Percentiles rank a stretch among this genome's conserved stretches.
phyloP scores from a whole-genome alignment of 2,888 invertebrate genomes.

The Mylabris sibirica region DNA sequence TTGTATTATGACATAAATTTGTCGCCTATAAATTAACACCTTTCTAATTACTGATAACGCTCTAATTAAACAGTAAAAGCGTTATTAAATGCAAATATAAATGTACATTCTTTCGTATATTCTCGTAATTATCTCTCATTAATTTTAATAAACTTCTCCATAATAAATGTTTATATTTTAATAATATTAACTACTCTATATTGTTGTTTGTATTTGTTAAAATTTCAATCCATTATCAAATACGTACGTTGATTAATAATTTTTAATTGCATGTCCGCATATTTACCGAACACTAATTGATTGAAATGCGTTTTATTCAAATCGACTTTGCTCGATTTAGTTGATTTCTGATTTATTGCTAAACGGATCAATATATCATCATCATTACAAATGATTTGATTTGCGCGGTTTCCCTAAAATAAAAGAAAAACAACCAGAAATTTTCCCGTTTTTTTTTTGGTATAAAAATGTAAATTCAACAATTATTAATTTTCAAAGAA shows the following conservation, averaged over 20 bases:
- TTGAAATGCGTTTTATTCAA: not conserved
- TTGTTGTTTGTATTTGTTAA: not conserved
- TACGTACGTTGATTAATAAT: not conserved
- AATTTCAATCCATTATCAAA: not conserved
- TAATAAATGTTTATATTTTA: too few species aligned
- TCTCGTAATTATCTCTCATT: not conserved
- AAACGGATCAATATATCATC: not conserved
- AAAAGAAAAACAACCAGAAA: too few species aligned
- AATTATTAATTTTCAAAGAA: not conserved
- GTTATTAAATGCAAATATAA: not conserved
- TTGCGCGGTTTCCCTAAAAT: not conserved
- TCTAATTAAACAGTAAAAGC: constrained; percentile 2
- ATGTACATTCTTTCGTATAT: not conserved
- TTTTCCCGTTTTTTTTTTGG: too few species aligned
- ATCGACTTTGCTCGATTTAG: not conserved
- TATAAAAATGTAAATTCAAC: not conserved
- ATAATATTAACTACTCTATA: too few species aligned
- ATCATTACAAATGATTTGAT: not conserved
- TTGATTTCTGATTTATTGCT: not conserved
- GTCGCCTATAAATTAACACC: constrained; percentile 6
- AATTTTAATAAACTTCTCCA: not conserved
- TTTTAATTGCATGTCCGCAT: not conserved
- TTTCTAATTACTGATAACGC: not conserved
- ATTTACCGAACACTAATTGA: not conserved
- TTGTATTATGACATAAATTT: not conserved